phyloP scores from a whole-genome alignment of 2,113 vertebrate genomes.

The Chaetodon trifascialis region DNA sequence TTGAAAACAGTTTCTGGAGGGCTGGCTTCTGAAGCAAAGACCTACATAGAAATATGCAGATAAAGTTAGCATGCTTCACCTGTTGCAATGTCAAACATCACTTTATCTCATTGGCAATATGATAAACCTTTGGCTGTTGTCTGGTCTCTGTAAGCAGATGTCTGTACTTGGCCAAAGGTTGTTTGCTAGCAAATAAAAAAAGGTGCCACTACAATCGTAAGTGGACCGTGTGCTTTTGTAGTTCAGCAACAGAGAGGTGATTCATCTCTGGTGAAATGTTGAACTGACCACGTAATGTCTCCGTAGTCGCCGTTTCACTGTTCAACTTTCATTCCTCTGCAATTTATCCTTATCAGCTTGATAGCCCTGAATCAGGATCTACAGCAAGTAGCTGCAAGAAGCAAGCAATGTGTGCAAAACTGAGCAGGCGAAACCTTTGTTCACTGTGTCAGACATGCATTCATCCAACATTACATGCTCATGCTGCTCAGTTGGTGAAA shows the following conservation, averaged over 20 bases:
- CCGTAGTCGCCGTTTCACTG: not conserved
- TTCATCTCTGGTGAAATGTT: not conserved
- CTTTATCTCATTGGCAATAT: not conserved
- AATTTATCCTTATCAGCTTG: not conserved
- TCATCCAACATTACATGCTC: not conserved
- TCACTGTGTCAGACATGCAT: not conserved
- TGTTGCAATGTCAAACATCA: not conserved
- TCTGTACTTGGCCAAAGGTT: not conserved
- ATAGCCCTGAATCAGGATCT: not conserved
- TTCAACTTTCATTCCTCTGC: not conserved
- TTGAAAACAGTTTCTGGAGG: constrained; percentile 4
- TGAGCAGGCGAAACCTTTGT: not conserved
- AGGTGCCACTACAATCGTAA: no score
- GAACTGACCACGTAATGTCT: not conserved
- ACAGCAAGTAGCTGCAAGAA: not conserved
- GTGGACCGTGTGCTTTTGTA: not conserved
- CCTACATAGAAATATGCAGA: not conserved
- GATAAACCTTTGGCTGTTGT: not conserved
- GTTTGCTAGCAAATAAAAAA: not conserved
- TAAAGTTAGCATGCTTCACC: not conserved
- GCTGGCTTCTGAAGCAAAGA: not conserved
- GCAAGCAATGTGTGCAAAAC: not conserved
- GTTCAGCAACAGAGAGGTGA: not conserved
- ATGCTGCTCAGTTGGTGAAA: not conserved
- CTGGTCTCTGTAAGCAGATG: constrained; percentile 3